Percentiles rank a stretch among this genome's conserved stretches.
Conservation (phyloP, 1,140 invertebrate species). For the Planococcus citri region DNA sequence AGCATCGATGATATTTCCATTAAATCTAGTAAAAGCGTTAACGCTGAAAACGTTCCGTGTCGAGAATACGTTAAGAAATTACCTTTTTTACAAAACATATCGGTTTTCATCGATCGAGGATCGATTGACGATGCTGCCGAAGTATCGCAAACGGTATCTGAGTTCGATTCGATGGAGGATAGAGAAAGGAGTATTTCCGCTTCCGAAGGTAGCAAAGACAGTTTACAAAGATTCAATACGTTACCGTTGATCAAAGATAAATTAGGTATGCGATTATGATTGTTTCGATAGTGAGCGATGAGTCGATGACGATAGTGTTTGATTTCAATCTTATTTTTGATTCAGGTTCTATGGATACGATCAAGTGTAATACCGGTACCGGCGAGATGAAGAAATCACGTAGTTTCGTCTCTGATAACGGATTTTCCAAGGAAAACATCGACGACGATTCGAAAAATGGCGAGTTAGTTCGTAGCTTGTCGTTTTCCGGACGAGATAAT, state of each 20-base stretch:
- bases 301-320: no score
- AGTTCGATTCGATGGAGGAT: not conserved
- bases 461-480: conserved; percentile 30
- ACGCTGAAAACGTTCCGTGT: not conserved
- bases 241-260: conserved; percentile 5
- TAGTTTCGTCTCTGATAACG: conserved; percentile 24
- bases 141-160: not conserved
- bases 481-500: conserved; percentile 25
- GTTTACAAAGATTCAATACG: not conserved
- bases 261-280: not conserved
- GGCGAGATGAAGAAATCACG: not conserved
- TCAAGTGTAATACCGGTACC: not conserved
- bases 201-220: not conserved
- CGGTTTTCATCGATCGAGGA: conserved; percentile 43
- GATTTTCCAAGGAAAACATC: conserved; percentile 12
- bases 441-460: conserved; percentile 14
- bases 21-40: not conserved
- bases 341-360: not conserved
- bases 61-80: conserved; percentile 35
- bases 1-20: conserved; percentile 31
- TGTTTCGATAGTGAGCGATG: no score
- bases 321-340: not conserved
- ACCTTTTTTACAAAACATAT: conserved; percentile 37
- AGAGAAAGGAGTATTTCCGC: not conserved
- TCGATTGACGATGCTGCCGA: conserved; percentile 23